Base-by-base conservation (phyloP, 2,797 vertebrate species). In the Siniperca obscura region DNA sequence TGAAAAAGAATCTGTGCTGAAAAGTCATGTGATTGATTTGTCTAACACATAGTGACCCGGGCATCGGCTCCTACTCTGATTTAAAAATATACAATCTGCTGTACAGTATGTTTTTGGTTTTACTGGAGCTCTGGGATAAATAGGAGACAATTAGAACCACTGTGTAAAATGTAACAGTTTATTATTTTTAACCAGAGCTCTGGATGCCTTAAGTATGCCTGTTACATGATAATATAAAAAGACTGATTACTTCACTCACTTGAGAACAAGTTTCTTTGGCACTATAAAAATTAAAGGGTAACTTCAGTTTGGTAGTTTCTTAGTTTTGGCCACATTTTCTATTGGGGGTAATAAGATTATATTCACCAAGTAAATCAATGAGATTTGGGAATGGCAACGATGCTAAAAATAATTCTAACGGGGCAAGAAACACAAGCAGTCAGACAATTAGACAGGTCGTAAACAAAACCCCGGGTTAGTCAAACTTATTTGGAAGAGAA, bases 1-100 rank as follows among this genome's bases (percentile, higher is more conserved):
- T n/a, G 52, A 78, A 90, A 86, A 87, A 74, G 55, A 66, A 55
- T 46, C 64, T 9, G 56, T 17, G 40, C 75, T 81, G 78, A 87
- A 80, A 85, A 78, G 84, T 73, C 21, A 13, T 34, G 42, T 56
- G 70, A 86, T 80, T 67, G 72, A 81, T 79, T 76, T 46, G 61
- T 87, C 46, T 69, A 67, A 76, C 70, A 53, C 36, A n/a, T n/a
- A 34, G 44, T 69, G 80, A 83, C 69, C 74, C 27, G 11, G 73
- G 60, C 48, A 30, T 48, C 50, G 1, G 71, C 77, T 78, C 4
- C 17, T 2, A 27, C n/a, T 17, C 65, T 34, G 56, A 53, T 74
- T 73, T 25, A 57, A 77, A 83, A 77, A 52, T 60, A 52, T 57
- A 38, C 52, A 65, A 13, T 76, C 60, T 56, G 52, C 59, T 34